phyloP scores from a whole-genome alignment of 2,888 invertebrate species.

The Leptopilina drosophilae region DNA sequence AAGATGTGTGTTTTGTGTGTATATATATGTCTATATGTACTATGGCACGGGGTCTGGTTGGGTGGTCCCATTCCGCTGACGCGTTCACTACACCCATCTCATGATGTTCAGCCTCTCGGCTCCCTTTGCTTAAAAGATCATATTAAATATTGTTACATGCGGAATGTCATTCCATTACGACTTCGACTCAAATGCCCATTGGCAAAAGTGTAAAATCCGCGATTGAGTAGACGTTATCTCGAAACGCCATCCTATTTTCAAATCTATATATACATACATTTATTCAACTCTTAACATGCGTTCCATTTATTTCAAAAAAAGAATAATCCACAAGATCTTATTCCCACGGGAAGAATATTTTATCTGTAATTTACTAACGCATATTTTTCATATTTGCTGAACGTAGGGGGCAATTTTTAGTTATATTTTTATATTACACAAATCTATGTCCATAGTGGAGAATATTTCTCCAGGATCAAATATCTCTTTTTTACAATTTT shows the following conservation, averaged over 20 bases:
- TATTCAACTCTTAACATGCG: slow-evolving; percentile 9
- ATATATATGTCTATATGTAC: slow-evolving; percentile 66
- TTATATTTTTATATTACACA: too few species aligned
- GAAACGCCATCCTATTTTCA: slow-evolving; percentile 30
- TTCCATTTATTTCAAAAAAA: slow-evolving; percentile 18
- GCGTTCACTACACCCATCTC: slow-evolving; percentile 74
- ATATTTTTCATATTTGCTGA: neutral
- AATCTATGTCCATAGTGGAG: too few species aligned
- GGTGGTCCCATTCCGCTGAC: slow-evolving; percentile 75
- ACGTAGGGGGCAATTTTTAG: too few species aligned
- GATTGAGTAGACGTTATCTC: slow-evolving; percentile 36
- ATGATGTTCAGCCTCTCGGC: slow-evolving; percentile 68
- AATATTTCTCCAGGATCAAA: too few species aligned
- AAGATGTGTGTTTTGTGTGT: slow-evolving; percentile 46
- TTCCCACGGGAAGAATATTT: neutral
- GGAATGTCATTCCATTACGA: slow-evolving; percentile 65
- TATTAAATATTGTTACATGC: slow-evolving; percentile 73
- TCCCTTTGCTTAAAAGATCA: slow-evolving; percentile 69
- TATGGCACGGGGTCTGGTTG: slow-evolving; percentile 71
- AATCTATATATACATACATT: neutral
- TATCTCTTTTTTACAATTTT: too few species aligned
- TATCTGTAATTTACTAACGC: neutral
- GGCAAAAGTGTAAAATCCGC: slow-evolving; percentile 53
- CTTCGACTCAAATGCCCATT: slow-evolving; percentile 42
- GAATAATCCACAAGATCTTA: neutral